Percentiles rank a stretch among this genome's conserved stretches.
Evolutionary conservation across 2,797 vertebrate genomes (phyloP).

Genomic region (Arrhamphus sclerolepis): DNA sequence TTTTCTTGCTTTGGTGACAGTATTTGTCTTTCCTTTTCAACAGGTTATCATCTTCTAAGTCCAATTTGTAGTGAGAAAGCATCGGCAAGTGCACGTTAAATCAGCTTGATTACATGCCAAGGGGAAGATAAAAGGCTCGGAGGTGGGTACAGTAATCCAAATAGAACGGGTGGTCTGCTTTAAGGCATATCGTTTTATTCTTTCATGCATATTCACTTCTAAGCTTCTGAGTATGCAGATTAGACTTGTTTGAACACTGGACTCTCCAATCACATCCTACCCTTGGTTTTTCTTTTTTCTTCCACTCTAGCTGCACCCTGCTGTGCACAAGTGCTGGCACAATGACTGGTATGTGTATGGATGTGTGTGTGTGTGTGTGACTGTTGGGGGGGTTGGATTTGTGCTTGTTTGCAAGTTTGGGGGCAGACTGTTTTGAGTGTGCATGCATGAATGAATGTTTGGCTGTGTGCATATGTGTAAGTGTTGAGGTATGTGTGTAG

Average conservation of each 20-base stretch:
- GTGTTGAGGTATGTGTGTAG: constrained; percentile 61
- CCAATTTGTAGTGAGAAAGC: constrained; percentile 65
- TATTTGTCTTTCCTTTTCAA: constrained; percentile 49
- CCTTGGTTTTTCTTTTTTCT: constrained; percentile 50
- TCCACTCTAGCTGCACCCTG: constrained; percentile 56
- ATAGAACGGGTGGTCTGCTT: constrained; percentile 79
- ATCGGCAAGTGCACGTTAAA: constrained; percentile 65
- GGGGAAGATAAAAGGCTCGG: constrained; percentile 74
- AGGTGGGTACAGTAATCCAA: constrained; percentile 81
- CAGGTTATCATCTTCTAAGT: constrained; percentile 71
- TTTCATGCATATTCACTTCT: constrained; percentile 84
- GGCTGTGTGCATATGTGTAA: constrained; percentile 29
- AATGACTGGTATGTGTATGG: constrained; percentile 46
- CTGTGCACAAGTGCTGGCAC: constrained; percentile 59
- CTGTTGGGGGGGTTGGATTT: constrained; percentile 36
- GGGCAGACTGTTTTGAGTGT: constrained; percentile 61
- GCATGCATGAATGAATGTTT: constrained; percentile 69
- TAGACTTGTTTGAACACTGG: constrained; percentile 77
- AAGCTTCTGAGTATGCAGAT: constrained; percentile 81
- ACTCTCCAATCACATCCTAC: constrained; percentile 73
- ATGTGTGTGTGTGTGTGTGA: constrained; percentile 25
- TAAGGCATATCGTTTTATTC: constrained; percentile 81
- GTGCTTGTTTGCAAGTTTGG: constrained; percentile 70
- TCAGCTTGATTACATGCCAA: constrained; percentile 75
- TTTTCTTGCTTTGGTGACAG: constrained; percentile 36